A percentile compares a stretch with the other conserved stretches of the same genome.
Evolutionary conservation across 1,140 invertebrate species (phyloP).

Genomic region (Caerostris extrusa): DNA sequence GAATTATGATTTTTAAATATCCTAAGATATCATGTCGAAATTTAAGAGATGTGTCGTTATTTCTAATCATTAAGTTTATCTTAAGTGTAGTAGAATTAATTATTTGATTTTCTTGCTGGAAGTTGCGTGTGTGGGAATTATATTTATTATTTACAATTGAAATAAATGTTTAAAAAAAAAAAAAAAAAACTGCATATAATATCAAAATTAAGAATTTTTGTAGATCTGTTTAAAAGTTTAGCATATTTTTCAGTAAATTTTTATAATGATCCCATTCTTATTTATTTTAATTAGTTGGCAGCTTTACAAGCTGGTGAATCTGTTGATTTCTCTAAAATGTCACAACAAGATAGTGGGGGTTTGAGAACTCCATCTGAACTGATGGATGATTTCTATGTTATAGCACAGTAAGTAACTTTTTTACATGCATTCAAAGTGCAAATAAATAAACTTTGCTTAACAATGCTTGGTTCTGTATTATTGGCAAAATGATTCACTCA

Average conservation of each 20-base stretch:
- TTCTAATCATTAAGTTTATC: too few species aligned
- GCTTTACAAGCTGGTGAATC: constrained; percentile 60
- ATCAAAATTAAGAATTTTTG: not conserved
- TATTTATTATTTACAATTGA: too few species aligned
- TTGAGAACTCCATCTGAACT: constrained; percentile 87
- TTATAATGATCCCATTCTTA: not conserved
- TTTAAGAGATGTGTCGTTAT: too few species aligned
- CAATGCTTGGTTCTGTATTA: not conserved
- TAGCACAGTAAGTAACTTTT: constrained; percentile 87
- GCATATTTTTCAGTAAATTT: not conserved
- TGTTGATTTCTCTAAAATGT: constrained; percentile 45
- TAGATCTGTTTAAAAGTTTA: not conserved
- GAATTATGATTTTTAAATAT: too few species aligned
- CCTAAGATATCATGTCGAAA: too few species aligned
- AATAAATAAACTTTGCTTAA: not conserved
- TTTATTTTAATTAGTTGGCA: constrained; percentile 48
- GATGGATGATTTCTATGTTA: constrained; percentile 95
- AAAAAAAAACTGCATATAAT: not conserved
- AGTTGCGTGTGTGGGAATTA: too few species aligned
- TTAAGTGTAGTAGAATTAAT: too few species aligned
- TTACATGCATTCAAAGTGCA: not conserved
- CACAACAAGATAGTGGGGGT: constrained; percentile 84
- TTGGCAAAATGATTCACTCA: too few species aligned
- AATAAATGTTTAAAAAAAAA: not conserved
- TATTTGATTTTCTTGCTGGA: too few species aligned